Base-by-base conservation (phyloP, 2,888 invertebrate genomes). In the Troides helena region DNA sequence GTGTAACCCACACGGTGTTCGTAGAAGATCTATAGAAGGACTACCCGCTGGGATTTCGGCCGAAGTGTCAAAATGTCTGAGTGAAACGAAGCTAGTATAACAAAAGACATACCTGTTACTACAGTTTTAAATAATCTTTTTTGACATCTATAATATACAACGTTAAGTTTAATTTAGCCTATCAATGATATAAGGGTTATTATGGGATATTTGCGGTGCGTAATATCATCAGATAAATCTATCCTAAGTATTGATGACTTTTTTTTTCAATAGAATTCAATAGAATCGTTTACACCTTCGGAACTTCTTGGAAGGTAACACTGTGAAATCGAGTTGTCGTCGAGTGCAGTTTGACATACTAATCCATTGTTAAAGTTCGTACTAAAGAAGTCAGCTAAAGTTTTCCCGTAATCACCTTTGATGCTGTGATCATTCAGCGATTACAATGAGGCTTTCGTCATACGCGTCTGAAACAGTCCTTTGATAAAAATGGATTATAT, bases 31-130 rank as follows among this genome's bases (percentile, higher is more conserved):
- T 84, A 87, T 85, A 85, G 83, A 82, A 78, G 73, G 88, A 75
- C 85, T 77, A 82, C 92, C 92, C 85, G 89, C 90, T 87, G 92
- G 62, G 89, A 81, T 81, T 90, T 90, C 86, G 85, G 84, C 86
- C 86, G 85, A 92, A 90, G 90, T 91, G 92, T 92, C 92, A 92
- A 90, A 90, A 90, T 88, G 89, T 87, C 86, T 83, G 82, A 84
- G 78, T 83, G 80, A 82, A 86, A 81, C 89, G 85, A 88, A 86
- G 86, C 87, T 78, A 79, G 77, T 77, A 75, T 75, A 80, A 75
- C 74, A 73, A 74, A 72, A 72, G 74, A 70, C 68, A 73, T 77
- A 73, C 71, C 65, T 72, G 74, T 71, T 30, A 50, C 66, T 36
- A 62, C 64, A n/a, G 62, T 61, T 62, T 73, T 66, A 53, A 50